phyloP scores from a whole-genome alignment of 2,797 vertebrate species.

The Acestrorhynchus altus region DNA sequence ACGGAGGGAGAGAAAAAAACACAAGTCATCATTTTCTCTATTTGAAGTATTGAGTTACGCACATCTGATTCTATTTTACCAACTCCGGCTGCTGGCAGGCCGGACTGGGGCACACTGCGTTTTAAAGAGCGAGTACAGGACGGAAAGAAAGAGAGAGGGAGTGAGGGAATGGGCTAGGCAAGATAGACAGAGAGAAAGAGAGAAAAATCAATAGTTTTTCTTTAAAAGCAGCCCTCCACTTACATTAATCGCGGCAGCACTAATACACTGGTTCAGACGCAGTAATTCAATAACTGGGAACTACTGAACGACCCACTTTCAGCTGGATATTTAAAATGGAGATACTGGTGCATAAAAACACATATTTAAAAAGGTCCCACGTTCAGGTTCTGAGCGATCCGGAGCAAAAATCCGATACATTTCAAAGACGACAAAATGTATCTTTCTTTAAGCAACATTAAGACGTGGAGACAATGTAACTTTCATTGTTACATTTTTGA shows the following conservation, averaged over 20 bases:
- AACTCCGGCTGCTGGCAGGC: conserved; percentile 84
- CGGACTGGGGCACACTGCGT: conserved; percentile 79
- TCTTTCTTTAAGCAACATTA: too few relatives aligned
- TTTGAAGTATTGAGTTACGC: conserved; percentile 95
- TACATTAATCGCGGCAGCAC: conserved; percentile 73
- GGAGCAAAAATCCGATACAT: too few relatives aligned
- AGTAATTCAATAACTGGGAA: conserved; percentile 67
- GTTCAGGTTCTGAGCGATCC: too few relatives aligned
- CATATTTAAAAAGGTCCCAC: too few relatives aligned
- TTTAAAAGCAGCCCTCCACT: conserved; percentile 82
- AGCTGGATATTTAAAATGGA: background rate
- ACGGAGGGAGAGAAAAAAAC: conserved; percentile 61
- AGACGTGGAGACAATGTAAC: too few relatives aligned
- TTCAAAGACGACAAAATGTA: too few relatives aligned
- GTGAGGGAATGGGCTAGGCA: conserved; percentile 9
- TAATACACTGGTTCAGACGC: conserved; percentile 72
- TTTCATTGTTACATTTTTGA: too few relatives aligned
- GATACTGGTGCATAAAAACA: background rate
- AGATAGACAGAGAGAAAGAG: conserved; percentile 46
- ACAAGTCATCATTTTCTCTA: conserved; percentile 89
- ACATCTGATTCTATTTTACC: conserved; percentile 97
- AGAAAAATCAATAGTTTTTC: conserved; percentile 89
- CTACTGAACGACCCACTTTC: background rate
- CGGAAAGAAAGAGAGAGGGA: conserved; percentile 43
- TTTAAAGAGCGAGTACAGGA: conserved; percentile 59